phyloP scores from a whole-genome alignment of 2,113 vertebrate genomes.

The Ivindomyrus marchei region DNA sequence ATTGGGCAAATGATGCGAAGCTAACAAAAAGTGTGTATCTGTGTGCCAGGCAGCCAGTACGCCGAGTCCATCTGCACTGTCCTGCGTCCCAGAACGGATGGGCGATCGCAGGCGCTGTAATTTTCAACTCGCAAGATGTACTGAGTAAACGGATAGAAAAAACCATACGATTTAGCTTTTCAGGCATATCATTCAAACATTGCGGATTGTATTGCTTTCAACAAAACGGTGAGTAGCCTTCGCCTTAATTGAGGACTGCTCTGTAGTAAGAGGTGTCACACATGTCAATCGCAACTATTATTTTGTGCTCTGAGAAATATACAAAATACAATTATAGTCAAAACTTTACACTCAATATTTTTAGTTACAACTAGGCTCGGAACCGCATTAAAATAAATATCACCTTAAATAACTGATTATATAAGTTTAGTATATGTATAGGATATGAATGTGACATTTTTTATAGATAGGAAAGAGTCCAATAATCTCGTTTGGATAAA shows the following conservation, averaged over 20 bases:
- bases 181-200: constrained; percentile 26
- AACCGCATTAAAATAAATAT: background rate
- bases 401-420: constrained; percentile 26
- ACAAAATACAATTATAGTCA: background rate
- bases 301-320: background rate
- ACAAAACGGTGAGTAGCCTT: constrained; percentile 33
- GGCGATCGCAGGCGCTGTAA: constrained; percentile 47
- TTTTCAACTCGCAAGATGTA: constrained; percentile 59
- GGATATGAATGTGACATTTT: background rate
- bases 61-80: constrained; percentile 77
- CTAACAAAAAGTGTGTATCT: constrained; percentile 98
- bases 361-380: background rate
- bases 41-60: constrained; percentile 86
- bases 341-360: background rate
- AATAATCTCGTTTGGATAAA: constrained; percentile 44
- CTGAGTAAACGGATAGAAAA: constrained; percentile 52
- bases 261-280: constrained; percentile 6
- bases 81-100: constrained; percentile 34
- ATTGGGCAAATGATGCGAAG: constrained; percentile 96
- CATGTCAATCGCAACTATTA: constrained; percentile 1
- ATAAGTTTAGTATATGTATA: constrained; percentile 32
- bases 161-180: constrained; percentile 18
- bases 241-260: constrained; percentile 15
- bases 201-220: constrained; percentile 58
- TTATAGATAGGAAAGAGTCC: constrained; percentile 33